Evolutionary conservation across 2,113 vertebrate species (phyloP), one percentile per base, ranked within the genome.

Genomic region (Otocyon megalotis): DNA sequence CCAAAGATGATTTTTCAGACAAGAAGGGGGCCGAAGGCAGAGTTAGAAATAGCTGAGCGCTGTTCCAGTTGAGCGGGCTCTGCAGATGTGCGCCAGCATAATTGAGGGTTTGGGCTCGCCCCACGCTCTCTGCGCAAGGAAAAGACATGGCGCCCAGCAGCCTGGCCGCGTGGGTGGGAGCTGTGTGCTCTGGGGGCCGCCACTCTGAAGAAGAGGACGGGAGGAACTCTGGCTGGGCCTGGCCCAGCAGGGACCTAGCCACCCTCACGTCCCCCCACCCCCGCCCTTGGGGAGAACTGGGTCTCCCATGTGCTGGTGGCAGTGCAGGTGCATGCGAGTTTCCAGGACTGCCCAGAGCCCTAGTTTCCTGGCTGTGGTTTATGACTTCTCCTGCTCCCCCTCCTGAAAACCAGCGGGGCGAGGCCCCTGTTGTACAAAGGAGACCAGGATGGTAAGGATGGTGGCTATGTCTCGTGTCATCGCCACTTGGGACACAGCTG

Each of bases 61-160:
- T 19, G 30, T 91, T 98, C 94, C 97, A 98, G 94, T 92, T 89
- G 96, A 98, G 97, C 96, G 96, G 98, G 95, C 98, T 98, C 98
- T 96, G 91, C n/a, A 20, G 97, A 97, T 97, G 71, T 97, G 96
- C 91, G 72, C 97, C 88, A 94, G 97, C 96, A 84, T 98, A 98
- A 98, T 98, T 98, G 98, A 96, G 97, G 98, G 97, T 96, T 98
- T 98, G 97, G 65, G 89, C 65, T 95, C 96, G 76, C 97, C 94
- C 97, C 90, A 85, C 1, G 3, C 11, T 90, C 93, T 94, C 60
- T 88, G 54, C 96, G 90, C 92, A 16, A 93, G 87, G 90, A 83
- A 96, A 76, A 89, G 96, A 84, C 88, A 11, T 1, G 19, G 43
- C 6, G 12, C 62, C 60, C 10, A 16, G 85, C 30, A 67, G 90